phyloP scores from a whole-genome alignment of 2,888 invertebrate genomes.

The Darwinula stevensoni region DNA sequence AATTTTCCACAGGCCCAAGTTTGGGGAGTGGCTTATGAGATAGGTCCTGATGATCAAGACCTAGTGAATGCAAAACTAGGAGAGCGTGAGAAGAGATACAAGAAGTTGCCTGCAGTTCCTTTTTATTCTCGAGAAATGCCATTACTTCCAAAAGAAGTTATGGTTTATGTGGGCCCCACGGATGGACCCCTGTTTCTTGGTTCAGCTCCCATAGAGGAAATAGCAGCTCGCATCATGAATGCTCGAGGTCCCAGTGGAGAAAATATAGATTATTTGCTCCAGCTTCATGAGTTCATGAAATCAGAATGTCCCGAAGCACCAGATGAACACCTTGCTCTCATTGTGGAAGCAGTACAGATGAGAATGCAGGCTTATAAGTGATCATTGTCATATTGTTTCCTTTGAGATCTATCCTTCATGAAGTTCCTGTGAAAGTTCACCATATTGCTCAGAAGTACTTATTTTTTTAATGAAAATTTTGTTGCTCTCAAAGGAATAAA shows the following conservation, averaged over 20 bases:
- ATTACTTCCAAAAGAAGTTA: conserved; percentile 23
- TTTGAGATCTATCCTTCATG: too few species aligned
- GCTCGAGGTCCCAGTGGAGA: conserved; percentile 56
- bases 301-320: not conserved
- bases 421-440: too few species aligned
- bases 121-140: too few species aligned
- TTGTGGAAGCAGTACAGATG: too few species aligned
- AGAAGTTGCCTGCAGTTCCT: not conserved
- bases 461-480: too few species aligned
- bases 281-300: not conserved
- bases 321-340: too few species aligned
- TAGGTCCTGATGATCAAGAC: conserved; percentile 31
- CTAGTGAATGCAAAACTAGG: not conserved
- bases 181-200: conserved; percentile 53
- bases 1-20: conserved; percentile 26
- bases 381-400: too few species aligned
- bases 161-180: conserved; percentile 48
- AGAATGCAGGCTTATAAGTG: too few species aligned
- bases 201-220: conserved; percentile 36
- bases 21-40: conserved; percentile 76
- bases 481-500: too few species aligned
- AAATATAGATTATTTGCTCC: conserved; percentile 54
- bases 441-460: too few species aligned
- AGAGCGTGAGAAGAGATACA: not conserved
- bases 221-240: conserved; percentile 44